These are phyloP conservation scores for Tribolium castaneum DNA, from an alignment of 1,140 invertebrate genomes.

Conservation along the genomic window DNA sequence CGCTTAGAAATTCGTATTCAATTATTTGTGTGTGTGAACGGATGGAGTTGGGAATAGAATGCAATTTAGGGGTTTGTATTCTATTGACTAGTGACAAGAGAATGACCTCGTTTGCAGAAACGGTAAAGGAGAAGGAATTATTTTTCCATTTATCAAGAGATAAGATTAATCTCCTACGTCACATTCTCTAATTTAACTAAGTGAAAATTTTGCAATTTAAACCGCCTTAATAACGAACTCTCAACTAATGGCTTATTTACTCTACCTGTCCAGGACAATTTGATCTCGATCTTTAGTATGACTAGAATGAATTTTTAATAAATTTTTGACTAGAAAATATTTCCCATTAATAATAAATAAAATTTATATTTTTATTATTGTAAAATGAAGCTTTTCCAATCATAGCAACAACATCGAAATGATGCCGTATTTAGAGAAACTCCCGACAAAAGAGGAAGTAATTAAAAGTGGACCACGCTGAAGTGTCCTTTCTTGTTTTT, in stretches of 20 bases:
- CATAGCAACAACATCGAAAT: neutral
- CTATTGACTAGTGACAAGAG: constrained; percentile 27
- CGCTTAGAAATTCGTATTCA: neutral
- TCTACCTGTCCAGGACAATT: too few species aligned
- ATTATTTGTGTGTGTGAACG: neutral
- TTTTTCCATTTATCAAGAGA: constrained; percentile 27
- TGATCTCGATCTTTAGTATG: too few species aligned
- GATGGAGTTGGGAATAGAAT: neutral
- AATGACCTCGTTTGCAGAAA: constrained; percentile 20
- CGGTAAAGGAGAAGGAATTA: constrained; percentile 11
- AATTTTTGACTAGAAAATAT: too few species aligned
- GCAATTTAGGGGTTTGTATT: constrained; percentile 24
- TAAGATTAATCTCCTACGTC: constrained; percentile 14
- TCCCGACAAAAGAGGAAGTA: neutral
- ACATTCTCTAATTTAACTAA: constrained; percentile 16
- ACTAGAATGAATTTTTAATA: too few species aligned
- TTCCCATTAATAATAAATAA: too few species aligned
- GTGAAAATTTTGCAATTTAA: constrained; percentile 26
- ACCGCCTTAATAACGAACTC: constrained; percentile 3
- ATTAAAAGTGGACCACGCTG: neutral
- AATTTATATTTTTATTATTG: too few species aligned
- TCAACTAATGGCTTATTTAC: constrained; percentile 12
- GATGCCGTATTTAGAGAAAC: neutral
- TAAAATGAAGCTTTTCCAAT: neutral
- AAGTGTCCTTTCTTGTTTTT: neutral